These are phyloP conservation scores for Cercopithecus neglectus DNA, from an alignment of 2,797 vertebrate genomes.

Conservation along the genomic window DNA sequence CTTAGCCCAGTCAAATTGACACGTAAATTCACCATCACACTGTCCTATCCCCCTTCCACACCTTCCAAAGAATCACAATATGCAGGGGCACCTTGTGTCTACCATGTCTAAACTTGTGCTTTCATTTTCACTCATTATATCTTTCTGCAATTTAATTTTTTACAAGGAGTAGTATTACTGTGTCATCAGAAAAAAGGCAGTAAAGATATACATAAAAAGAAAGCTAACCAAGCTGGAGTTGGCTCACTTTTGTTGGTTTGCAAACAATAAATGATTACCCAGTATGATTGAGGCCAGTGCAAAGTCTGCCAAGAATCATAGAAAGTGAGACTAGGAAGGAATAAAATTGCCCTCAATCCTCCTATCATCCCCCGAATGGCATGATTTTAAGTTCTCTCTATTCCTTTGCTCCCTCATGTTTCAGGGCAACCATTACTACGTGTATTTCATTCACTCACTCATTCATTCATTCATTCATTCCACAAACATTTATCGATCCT, in stretches of 20 bases:
- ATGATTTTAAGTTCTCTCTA: background rate
- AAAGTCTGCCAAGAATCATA: constrained; percentile 4
- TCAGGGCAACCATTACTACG: background rate
- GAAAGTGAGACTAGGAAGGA: background rate
- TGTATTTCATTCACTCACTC: background rate
- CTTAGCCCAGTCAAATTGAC: background rate
- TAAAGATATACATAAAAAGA: constrained; percentile 45
- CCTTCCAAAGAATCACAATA: background rate
- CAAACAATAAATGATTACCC: constrained; percentile 36
- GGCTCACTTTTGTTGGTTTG: constrained; percentile 31
- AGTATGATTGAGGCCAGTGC: background rate
- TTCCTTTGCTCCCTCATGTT: background rate
- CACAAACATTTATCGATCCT: background rate
- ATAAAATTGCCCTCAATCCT: background rate
- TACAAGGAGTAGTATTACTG: constrained; percentile 41
- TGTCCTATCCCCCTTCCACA: background rate
- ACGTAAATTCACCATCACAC: background rate
- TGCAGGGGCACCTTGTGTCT: background rate
- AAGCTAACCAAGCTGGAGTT: background rate
- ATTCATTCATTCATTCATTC: background rate
- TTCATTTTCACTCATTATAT: background rate
- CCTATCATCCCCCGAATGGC: background rate
- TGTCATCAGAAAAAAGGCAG: constrained; percentile 36
- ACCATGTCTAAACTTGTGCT: constrained; percentile 22
- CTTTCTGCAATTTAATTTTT: constrained; percentile 45